Base-by-base conservation (phyloP, 2,888 invertebrate species). In the Leptinotarsa peninsularis region DNA sequence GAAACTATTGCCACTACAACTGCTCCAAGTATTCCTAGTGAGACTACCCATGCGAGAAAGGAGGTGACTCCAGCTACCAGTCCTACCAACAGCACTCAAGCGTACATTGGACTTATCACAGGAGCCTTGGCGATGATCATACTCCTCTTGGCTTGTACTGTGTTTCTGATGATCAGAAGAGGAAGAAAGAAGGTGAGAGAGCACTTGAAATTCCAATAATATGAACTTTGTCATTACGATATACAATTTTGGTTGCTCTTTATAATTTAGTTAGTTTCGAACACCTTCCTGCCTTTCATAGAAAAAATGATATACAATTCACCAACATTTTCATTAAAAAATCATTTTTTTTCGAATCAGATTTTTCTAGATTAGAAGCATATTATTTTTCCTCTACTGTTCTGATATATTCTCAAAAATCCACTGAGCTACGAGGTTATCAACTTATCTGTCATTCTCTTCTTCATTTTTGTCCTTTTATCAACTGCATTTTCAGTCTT, bases 41-140 rank as follows among this genome's bases (percentile, higher is more conserved):
- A 91, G 88, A 85, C 89, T 86, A 81, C 88, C 85, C 84, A 89
- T 89, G 81, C 92, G 86, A 33, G 89, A 87, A 89, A 89, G 81
- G 89, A 91, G 71, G 90, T 92, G 0, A 89, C 92, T 2, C 90
- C 87, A 86, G 93, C 86, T 84, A 92, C 87, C 82, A 92, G 86
- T 88, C 92, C 88, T 80, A 92, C 90, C 82, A 92, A 86, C 89
- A 92, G 90, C 80, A 78, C 82, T 21, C 88, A 90, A 78, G 88
- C 88, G 4, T 91, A 92, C 74, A 92, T 93, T 14, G 91, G 93
- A 0, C 88, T 94, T 2, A 91, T 94, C 21, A 93, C 93, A 54
- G 93, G 93, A 0, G 91, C 92, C 0, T 85, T 94, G 77, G 93
- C 93, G 4, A 92, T 93, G 84, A 89, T 93, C 67, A 91, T 92